Evolutionary conservation across 2,888 invertebrate genomes (phyloP).

Genomic region (Chalcis sispes): DNA sequence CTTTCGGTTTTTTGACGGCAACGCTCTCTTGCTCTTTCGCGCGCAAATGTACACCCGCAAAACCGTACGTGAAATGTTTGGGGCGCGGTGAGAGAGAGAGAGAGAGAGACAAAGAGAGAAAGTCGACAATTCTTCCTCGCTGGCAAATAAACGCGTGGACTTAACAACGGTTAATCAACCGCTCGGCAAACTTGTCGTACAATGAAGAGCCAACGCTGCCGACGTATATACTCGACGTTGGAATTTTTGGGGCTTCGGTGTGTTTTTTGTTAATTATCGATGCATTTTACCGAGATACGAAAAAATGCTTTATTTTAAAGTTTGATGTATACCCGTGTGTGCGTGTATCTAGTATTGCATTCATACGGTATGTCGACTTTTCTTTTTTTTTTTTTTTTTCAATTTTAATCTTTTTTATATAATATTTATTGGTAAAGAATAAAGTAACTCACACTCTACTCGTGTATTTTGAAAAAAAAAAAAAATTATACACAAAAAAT

Average conservation of each 20-base stretch:
- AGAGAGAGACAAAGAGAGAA: too few relatives aligned
- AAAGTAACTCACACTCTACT: too few relatives aligned
- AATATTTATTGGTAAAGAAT: too few relatives aligned
- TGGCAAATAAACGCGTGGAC: slow-evolving; percentile 65
- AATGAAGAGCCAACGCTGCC: slow-evolving; percentile 21
- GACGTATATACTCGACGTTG: not conserved
- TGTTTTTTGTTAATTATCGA: slow-evolving; percentile 34
- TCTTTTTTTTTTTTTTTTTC: too few relatives aligned
- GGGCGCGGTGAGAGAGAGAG: too few relatives aligned
- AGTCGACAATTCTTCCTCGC: slow-evolving; percentile 61
- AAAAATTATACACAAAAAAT: too few relatives aligned
- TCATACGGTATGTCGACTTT: too few relatives aligned
- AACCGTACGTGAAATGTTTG: slow-evolving; percentile 42
- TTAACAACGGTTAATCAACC: slow-evolving; percentile 69
- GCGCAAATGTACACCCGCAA: slow-evolving; percentile 53
- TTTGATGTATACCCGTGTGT: too few relatives aligned
- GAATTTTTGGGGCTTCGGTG: not conserved
- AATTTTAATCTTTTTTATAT: too few relatives aligned
- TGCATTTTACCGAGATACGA: not conserved
- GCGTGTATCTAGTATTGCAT: too few relatives aligned
- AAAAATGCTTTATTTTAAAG: not conserved
- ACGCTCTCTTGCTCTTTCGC: slow-evolving; percentile 36
- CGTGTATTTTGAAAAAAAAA: too few relatives aligned
- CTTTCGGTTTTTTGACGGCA: too few relatives aligned
- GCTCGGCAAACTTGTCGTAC: slow-evolving; percentile 51